Conservation (phyloP, 2,113 vertebrate genomes). For the Suncus etruscus region DNA sequence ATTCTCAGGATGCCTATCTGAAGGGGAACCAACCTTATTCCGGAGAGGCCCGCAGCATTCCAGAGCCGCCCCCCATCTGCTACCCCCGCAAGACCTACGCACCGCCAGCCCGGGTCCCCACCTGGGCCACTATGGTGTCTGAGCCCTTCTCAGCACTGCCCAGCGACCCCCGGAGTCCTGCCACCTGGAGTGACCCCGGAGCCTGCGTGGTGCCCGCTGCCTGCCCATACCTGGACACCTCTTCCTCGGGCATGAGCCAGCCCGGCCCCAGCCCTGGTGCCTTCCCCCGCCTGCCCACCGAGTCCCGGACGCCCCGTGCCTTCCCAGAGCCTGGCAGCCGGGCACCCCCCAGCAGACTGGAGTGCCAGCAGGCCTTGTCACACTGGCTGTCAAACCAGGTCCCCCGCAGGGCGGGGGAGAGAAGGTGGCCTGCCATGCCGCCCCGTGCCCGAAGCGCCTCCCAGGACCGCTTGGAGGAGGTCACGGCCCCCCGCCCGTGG, state of each 20-base stretch:
- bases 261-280: constrained; percentile 88
- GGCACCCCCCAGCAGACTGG: constrained; percentile 81
- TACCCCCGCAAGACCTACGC: constrained; percentile 92
- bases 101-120: constrained; percentile 78
- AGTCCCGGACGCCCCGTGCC: constrained; percentile 83
- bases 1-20: constrained; percentile 98
- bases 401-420: constrained; percentile 88
- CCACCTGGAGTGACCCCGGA: constrained; percentile 81
- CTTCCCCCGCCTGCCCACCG: constrained; percentile 83
- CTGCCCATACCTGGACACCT: constrained; percentile 56
- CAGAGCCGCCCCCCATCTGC: constrained; percentile 94
- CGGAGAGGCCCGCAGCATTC: constrained; percentile 94
- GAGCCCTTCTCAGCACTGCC: constrained; percentile 76
- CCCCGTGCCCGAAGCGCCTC: constrained; percentile 95
- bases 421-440: constrained; percentile 88
- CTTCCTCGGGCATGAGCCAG: constrained; percentile 85
- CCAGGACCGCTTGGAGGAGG: constrained; percentile 92
- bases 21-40: constrained; percentile 95
- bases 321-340: constrained; percentile 82
- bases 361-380: constrained; percentile 93
- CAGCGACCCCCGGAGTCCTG: constrained; percentile 69
- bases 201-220: constrained; percentile 84
- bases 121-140: constrained; percentile 81
- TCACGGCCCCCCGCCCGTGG: constrained; percentile 86
- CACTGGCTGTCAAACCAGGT: constrained; percentile 95